phyloP scores from a whole-genome alignment of 64 coral and sea anemone species.

The Acropora tenuis region DNA sequence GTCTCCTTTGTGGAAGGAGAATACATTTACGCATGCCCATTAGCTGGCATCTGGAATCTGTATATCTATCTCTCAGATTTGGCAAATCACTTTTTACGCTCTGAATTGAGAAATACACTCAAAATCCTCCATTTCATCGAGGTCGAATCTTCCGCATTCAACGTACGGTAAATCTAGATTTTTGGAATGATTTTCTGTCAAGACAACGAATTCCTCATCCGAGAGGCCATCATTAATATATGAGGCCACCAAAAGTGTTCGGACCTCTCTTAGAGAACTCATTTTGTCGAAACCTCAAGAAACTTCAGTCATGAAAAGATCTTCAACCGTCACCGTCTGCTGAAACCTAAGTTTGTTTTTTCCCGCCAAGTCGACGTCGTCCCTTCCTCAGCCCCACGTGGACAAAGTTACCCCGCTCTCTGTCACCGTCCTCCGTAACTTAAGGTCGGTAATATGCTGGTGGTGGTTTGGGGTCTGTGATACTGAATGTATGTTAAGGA shows the following conservation, averaged over 20 bases:
- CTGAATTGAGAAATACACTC: too few relatives aligned
- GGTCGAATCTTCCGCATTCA: too few relatives aligned
- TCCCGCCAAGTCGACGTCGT: constrained; percentile 7
- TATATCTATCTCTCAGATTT: too few relatives aligned
- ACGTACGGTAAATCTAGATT: too few relatives aligned
- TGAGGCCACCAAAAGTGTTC: background rate
- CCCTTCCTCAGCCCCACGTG: background rate
- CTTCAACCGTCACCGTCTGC: background rate
- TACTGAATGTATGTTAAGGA: too few relatives aligned
- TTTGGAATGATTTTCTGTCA: too few relatives aligned
- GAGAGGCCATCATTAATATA: background rate
- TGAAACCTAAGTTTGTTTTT: background rate
- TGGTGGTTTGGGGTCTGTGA: too few relatives aligned
- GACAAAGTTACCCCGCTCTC: background rate
- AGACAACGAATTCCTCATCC: background rate
- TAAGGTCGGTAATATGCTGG: background rate
- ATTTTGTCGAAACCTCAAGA: background rate
- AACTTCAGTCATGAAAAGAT: background rate
- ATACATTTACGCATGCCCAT: too few relatives aligned
- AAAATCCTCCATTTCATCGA: too few relatives aligned
- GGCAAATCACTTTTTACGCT: too few relatives aligned
- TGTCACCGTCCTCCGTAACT: background rate
- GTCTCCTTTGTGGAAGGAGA: too few relatives aligned
- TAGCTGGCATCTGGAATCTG: too few relatives aligned
- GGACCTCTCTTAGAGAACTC: constrained; percentile 5